These are phyloP conservation scores for Notolabrus celidotus DNA, from an alignment of 2,797 vertebrate species.

Conservation along the genomic window DNA sequence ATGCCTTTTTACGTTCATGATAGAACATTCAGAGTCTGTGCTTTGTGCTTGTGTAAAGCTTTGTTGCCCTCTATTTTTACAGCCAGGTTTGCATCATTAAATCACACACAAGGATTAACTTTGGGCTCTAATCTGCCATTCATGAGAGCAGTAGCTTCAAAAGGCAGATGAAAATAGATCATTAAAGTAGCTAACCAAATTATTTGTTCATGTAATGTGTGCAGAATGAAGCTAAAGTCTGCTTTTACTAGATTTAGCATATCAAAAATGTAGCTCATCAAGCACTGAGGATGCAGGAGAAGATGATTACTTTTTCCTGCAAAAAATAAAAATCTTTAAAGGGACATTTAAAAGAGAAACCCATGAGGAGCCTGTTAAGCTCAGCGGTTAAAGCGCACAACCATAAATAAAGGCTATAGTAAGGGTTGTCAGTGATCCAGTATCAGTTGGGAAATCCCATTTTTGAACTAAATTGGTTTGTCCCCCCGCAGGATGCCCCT, in stretches of 20 bases:
- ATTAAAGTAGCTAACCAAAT: slow-evolving; percentile 54
- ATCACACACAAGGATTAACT: slow-evolving; percentile 47
- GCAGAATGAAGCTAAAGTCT: slow-evolving; percentile 35
- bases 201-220: slow-evolving; percentile 28
- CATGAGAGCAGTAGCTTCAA: slow-evolving; percentile 32
- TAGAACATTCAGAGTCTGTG: slow-evolving; percentile 18
- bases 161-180: slow-evolving; percentile 48
- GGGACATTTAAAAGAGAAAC: slow-evolving; percentile 28
- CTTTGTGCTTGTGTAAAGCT: slow-evolving; percentile 22
- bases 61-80: slow-evolving; percentile 25
- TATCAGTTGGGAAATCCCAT: no score
- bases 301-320: slow-evolving; percentile 43
- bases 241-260: background rate
- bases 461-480: no score
- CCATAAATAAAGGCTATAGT: no score
- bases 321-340: slow-evolving; percentile 40
- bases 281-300: background rate
- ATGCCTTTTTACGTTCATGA: slow-evolving; percentile 16
- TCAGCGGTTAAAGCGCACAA: no score
- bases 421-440: no score
- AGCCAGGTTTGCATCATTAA: slow-evolving; percentile 27
- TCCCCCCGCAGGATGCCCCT: no score
- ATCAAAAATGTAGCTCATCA: no score
- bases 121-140: slow-evolving; percentile 41
- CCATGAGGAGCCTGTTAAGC: background rate